Base-by-base conservation (phyloP, 2,797 vertebrate genomes). In the Myotis findleyi region DNA sequence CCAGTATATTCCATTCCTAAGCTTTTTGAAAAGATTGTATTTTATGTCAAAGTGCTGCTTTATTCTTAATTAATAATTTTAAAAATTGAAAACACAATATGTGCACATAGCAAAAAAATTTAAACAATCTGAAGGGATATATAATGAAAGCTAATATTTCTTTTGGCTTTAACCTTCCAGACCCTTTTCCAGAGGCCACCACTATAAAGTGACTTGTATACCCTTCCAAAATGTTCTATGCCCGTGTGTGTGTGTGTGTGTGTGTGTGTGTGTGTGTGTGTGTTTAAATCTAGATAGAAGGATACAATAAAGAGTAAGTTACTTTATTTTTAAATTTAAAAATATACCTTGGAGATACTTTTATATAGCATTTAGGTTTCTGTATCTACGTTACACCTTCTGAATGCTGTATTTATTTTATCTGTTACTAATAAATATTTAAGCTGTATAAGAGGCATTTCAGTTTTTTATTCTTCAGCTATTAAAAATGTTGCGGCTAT, bases 231-330 rank as follows among this genome's bases (percentile, higher is more conserved):
- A 69, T 41, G 57, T 21, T n/a, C 25, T 93, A 49, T 38, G 33
- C 27, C n/a, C 8, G 53, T 75, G 41, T 17, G 53, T 23, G 7
- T 59, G 25, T 59, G 16, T 20, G 16, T 30, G 16, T 73, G 62
- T 62, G 57, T n/a, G 25, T 59, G 23, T 27, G 57, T 62, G 23
- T 62, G 12, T 27, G 23, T 13, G 27, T 27, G 27, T 14, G 27
- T 62, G 11, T 36, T 41, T 23, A 36, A 77, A 68, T 71, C 13
- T 55, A 68, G 38, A 83, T 8, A 79, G 20, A 93, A 88, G 36
- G 57, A 88, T 49, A 72, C 11, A 62, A 88, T 85, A 91, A 93
- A 85, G 6, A 95, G 7, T n/a, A 84, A 53, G 38, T 55, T 80
- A 30, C 20, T 36, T 82, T 57, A 27, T 36, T 36, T 66, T 86